Base-by-base conservation (phyloP, 2,113 vertebrate genomes). In the Ochotona princeps region DNA sequence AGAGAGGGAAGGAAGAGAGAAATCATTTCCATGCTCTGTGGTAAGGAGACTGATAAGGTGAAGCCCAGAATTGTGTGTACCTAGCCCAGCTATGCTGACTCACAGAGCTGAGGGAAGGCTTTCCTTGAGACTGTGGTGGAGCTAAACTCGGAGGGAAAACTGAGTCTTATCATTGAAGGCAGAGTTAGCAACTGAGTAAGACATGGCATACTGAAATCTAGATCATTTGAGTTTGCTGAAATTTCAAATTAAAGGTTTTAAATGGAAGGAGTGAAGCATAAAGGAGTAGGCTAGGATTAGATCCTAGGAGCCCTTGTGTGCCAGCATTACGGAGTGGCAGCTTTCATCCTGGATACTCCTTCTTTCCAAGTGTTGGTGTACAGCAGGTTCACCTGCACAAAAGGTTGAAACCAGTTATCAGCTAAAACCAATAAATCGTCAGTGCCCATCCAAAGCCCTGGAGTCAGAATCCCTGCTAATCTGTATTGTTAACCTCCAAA, bases 401-500 rank as follows among this genome's bases (percentile, higher is more conserved):
- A 83, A 65, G 65, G 66, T 44, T 65, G 30, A 67, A 89, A 63
- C 38, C 38, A 44, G 38, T n/a, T n/a, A 66, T 25, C 25, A 85
- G 80, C 57, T n/a, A 79, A 67, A 89, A 63, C 38, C 38, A 44
- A 6, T 26, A 86, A 82, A 35, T 69, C 28, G 38, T 44, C 61
- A 49, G 63, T 65, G 23, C 12, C 54, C 26, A 30, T 13, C 7
- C 21, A 44, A 38, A 86, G 75, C 21, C 35, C 51, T 15, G 65
- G 44, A 65, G 38, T 86, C 32, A 89, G 67, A 85, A 82, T 72
- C 54, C 17, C 44, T 94, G 47, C 20, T 92, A n/a, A 90, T 74
- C 25, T 94, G 23, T 83, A 67, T 94, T 92, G 87, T 83, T 51
- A 91, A 72, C n/a, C 87, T 83, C 60, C 65, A 32, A 83, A 14